phyloP scores from a whole-genome alignment of 2,888 invertebrate genomes.

The Cerastis leucographa region DNA sequence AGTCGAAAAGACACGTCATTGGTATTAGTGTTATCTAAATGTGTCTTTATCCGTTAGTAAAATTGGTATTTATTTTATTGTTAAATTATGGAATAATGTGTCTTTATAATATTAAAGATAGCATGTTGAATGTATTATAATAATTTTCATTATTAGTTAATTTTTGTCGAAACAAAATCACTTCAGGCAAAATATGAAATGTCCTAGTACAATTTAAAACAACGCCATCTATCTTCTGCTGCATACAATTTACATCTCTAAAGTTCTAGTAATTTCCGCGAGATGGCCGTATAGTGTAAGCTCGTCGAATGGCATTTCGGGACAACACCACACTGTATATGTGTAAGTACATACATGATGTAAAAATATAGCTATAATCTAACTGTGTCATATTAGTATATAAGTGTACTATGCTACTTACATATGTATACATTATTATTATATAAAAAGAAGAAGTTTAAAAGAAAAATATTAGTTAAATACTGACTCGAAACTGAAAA shows the following conservation, averaged over 20 bases:
- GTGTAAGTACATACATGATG: constrained; percentile 88
- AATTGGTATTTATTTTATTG: constrained; percentile 52
- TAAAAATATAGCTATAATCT: constrained; percentile 88
- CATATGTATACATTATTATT: constrained; percentile 86
- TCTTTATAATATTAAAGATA: constrained; percentile 49
- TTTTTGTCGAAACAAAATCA: constrained; percentile 5
- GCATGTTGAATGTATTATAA: constrained; percentile 38
- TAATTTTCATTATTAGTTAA: constrained; percentile 11
- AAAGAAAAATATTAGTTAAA: constrained; percentile 87
- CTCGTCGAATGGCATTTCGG: constrained; percentile 72
- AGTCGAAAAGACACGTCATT: constrained; percentile 12
- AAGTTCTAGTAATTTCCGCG: constrained; percentile 42
- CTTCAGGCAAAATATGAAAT: not conserved
- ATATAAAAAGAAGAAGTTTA: constrained; percentile 85
- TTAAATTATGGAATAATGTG: constrained; percentile 37
- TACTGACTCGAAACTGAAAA: constrained; percentile 80
- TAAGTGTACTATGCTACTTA: constrained; percentile 90
- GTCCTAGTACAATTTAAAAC: constrained; percentile 21
- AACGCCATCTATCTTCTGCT: constrained; percentile 49
- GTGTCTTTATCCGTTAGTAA: constrained; percentile 27
- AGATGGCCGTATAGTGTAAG: constrained; percentile 48
- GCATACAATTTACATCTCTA: constrained; percentile 9
- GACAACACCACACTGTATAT: constrained; percentile 84
- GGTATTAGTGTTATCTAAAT: constrained; percentile 22
- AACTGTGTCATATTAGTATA: constrained; percentile 90